phyloP scores from a whole-genome alignment of 2,113 vertebrate species.

The Scomber colias region DNA sequence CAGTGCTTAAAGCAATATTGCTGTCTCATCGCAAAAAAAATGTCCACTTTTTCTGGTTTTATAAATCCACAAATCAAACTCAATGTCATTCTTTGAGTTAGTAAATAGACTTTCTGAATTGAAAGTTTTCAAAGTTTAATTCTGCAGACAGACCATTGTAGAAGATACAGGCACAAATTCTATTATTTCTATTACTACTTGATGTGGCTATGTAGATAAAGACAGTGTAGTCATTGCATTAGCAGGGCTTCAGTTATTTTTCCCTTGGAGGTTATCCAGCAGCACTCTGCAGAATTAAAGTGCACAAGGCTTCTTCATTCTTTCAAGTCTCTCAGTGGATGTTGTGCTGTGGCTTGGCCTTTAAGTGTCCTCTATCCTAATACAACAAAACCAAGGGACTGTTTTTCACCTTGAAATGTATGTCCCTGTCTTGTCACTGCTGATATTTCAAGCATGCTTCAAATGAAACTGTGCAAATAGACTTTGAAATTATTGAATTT shows the following conservation, averaged over 20 bases:
- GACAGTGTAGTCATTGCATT: constrained; percentile 3
- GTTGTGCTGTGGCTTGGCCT: background rate
- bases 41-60: too few species aligned
- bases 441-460: constrained; percentile 34
- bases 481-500: constrained; percentile 1
- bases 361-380: background rate
- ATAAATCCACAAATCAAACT: too few species aligned
- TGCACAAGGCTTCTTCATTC: constrained; percentile 5
- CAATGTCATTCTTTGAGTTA: too few species aligned
- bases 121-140: too few species aligned
- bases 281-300: constrained; percentile 47
- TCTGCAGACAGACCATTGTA: background rate
- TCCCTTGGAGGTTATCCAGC: constrained; percentile 37
- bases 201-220: background rate
- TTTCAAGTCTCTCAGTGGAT: background rate
- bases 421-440: constrained; percentile 26
- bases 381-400: constrained; percentile 3
- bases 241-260: background rate
- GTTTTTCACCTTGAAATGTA: constrained; percentile 55
- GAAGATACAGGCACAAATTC: background rate
- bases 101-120: too few species aligned
- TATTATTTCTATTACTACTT: background rate
- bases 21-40: too few species aligned
- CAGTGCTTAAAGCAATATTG: too few species aligned
- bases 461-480: constrained; percentile 43